A percentile compares a stretch with the other conserved stretches of the same genome.
Conservation (phyloP, 2,888 invertebrate genomes). For the Stegophylla sp. region DNA sequence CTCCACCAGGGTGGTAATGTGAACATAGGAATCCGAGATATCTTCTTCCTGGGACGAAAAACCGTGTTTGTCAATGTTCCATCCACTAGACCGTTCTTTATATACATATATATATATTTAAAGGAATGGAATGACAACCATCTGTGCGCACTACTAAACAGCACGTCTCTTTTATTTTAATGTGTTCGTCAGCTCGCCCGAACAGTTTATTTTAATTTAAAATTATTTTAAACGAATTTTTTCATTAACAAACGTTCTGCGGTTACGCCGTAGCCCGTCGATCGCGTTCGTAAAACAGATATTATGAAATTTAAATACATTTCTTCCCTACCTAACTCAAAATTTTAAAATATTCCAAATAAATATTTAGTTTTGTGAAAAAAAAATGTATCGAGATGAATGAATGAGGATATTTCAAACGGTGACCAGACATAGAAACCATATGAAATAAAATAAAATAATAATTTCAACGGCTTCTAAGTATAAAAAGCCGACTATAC, state of each 20-base stretch:
- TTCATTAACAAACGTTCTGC: not conserved
- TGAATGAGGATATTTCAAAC: not conserved
- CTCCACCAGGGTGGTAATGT: not conserved
- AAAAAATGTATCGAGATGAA: not conserved
- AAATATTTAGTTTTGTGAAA: not conserved
- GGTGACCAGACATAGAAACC: not conserved
- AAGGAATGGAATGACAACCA: not conserved
- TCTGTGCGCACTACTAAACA: slow-evolving; percentile 40
- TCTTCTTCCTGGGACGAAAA: not conserved
- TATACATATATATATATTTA: not conserved
- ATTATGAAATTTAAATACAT: not conserved
- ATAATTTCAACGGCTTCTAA: too few relatives aligned
- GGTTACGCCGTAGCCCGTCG: not conserved
- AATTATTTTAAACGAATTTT: slow-evolving; percentile 41
- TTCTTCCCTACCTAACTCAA: not conserved
- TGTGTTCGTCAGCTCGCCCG: slow-evolving; percentile 44
- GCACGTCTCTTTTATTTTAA: slow-evolving; percentile 45
- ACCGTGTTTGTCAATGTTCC: slow-evolving; percentile 29
- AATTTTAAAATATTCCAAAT: not conserved
- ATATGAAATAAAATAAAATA: too few relatives aligned
- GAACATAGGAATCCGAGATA: slow-evolving; percentile 1
- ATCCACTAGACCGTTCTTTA: not conserved
- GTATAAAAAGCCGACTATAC: too few relatives aligned
- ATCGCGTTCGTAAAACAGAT: not conserved
- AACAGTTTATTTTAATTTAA: slow-evolving; percentile 41